These are phyloP conservation scores for Naja naja DNA, from an alignment of 2,113 vertebrate species.

Conservation along the genomic window DNA sequence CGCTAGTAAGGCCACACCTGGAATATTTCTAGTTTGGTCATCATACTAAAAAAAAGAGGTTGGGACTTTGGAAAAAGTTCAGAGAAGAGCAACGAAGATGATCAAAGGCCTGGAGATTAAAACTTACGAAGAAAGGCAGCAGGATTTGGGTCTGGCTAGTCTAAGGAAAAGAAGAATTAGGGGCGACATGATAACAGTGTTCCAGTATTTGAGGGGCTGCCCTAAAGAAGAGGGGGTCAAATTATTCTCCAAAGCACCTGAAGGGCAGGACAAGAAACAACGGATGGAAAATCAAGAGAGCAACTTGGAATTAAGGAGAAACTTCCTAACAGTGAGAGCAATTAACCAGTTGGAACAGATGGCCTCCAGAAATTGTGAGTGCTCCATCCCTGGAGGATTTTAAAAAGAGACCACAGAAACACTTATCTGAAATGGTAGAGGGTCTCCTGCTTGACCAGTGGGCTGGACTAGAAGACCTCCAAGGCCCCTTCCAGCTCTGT, in stretches of 20 bases:
- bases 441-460: not conserved
- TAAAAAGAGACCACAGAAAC: too few relatives aligned
- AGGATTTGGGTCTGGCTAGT: too few relatives aligned
- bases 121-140: fast-evolving
- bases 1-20: too few relatives aligned
- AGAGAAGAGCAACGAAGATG: too few relatives aligned
- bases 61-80: too few relatives aligned
- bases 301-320: not conserved
- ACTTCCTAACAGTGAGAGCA: not conserved
- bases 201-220: not conserved
- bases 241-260: not conserved
- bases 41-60: too few relatives aligned
- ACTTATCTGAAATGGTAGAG: too few relatives aligned
- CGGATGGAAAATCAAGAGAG: not conserved
- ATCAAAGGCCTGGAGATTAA: too few relatives aligned
- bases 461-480: not conserved
- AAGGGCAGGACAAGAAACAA: not conserved
- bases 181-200: not conserved
- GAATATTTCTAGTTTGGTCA: too few relatives aligned
- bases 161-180: too few relatives aligned
- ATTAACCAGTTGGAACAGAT: not conserved
- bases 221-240: not conserved
- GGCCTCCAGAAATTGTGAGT: not conserved
- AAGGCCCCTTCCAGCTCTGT: not conserved
- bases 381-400: not conserved